A percentile compares a stretch with the other conserved stretches of the same genome.
Evolutionary conservation across 2,888 invertebrate species (phyloP).

Genomic region (Pristionchus japonicus): DNA sequence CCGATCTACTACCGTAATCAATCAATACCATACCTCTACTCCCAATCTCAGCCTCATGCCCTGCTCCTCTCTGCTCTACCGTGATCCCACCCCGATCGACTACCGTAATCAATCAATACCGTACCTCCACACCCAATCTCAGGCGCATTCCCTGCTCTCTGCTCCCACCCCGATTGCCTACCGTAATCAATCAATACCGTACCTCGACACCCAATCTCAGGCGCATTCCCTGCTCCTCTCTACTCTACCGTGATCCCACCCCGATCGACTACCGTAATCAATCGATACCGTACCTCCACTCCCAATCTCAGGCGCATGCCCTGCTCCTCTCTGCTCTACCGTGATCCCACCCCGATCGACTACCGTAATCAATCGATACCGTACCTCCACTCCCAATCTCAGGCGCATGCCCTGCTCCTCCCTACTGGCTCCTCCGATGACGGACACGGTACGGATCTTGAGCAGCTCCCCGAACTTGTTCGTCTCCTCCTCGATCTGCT

Average conservation of each 20-base stretch:
- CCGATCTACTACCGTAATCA: not conserved
- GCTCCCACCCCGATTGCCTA: not conserved
- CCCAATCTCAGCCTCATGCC: constrained; percentile 86
- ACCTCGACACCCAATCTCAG: constrained; percentile 92
- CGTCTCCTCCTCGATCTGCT: constrained; percentile 94
- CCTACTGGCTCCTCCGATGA: constrained; percentile 93
- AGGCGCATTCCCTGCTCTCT: constrained; percentile 87
- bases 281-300: constrained; percentile 88
- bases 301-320: constrained; percentile 86
- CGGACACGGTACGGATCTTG: constrained; percentile 86
- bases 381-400: constrained; percentile 92
- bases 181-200: constrained; percentile 54
- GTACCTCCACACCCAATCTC: constrained; percentile 92
- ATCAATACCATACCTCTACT: constrained; percentile 88
- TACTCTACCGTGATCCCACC: constrained; percentile 82
- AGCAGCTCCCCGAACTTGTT: constrained; percentile 94
- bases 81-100: too few relatives aligned
- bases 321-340: constrained; percentile 98
- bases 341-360: too few relatives aligned
- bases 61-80: constrained; percentile 98
- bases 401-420: constrained; percentile 89
- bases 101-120: constrained; percentile 49
- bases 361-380: constrained; percentile 49
- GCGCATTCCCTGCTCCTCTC: constrained; percentile 92
- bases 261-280: not conserved